Evolutionary conservation across 2,113 vertebrate genomes (phyloP), one percentile per base, ranked within the genome.

Genomic region (Pitta sordida): DNA sequence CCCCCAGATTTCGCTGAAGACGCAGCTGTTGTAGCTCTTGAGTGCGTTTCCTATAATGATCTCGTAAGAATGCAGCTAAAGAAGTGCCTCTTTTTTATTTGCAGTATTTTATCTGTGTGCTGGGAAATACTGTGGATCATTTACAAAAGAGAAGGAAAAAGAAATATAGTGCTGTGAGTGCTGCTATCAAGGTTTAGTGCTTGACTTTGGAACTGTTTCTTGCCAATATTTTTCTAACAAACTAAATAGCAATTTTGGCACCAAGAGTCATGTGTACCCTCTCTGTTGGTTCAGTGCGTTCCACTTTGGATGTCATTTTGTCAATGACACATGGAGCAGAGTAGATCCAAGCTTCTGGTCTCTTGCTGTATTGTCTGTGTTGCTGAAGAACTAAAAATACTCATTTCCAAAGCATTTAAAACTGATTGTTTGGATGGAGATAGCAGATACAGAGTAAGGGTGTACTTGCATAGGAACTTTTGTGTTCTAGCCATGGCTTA

Each of bases 251-350:
- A 32, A 52, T n/a, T 55, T 30, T 80, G 86, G 24, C 46, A 18
- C 2, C 2, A 30, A 44, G 78, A 74, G 34, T 44, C 6, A 6
- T 0, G 13, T 1, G 2, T 55, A 5, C 15, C 16, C 19, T 80
- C 52, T 52, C 56, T 7, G 2, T 24, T 48, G 46, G 16, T 63
- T 27, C 37, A 13, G 20, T 19, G 37, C 44, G 49, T 23, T 71
- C 58, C 8, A n/a, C 27, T 7, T 13, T 0, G 1, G 44, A 26
- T 64, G 36, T 76, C 11, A 1, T 63, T 73, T 56, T 73, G 76
- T 32, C 1, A 2, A 3, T 56, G 62, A 23, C 11, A 67, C n/a
- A 1, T 22, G 41, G 52, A 70, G 22, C 24, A 81, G 29, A 65
- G 14, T 17, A 27, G 51, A 27, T 69, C n/a, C 7, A 4, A 90